Conservation (phyloP, 30 jellyfish, hydroid and myxozoan species). For the Rhopilema esculentum region DNA sequence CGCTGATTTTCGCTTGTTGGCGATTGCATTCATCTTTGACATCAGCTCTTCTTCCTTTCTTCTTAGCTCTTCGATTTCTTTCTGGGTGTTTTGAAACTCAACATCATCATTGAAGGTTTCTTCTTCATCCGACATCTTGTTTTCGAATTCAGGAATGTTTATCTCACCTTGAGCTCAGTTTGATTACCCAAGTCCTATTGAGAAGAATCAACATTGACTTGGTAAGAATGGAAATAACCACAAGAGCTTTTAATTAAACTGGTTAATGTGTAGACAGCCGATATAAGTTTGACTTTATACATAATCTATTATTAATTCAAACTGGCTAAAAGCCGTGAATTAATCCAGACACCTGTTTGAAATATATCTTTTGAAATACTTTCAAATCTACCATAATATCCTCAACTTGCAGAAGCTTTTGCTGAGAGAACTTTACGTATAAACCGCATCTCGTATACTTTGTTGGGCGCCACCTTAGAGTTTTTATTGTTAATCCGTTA, state of each 20-base stretch:
- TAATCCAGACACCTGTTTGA: not conserved
- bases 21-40: conserved; percentile 53
- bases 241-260: not conserved
- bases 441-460: too few species aligned
- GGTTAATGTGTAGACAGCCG: not conserved
- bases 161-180: not conserved
- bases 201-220: not conserved
- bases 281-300: not conserved
- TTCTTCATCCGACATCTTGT: conserved; percentile 68
- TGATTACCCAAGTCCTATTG: not conserved
- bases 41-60: conserved; percentile 58
- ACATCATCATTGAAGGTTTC: conserved; percentile 54
- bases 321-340: not conserved
- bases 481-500: too few species aligned
- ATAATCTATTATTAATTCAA: too few species aligned
- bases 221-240: not conserved
- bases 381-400: not conserved
- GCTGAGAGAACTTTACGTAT: too few species aligned
- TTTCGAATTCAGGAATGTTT: not conserved
- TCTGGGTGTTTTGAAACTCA: conserved; percentile 53
- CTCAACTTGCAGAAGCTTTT: not conserved
- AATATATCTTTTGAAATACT: not conserved
- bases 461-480: too few species aligned
- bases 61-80: conserved; percentile 70
- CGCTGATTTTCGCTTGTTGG: conserved; percentile 54